phyloP scores from a whole-genome alignment of 2,888 invertebrate genomes.

The Yponomeuta plumbellus region DNA sequence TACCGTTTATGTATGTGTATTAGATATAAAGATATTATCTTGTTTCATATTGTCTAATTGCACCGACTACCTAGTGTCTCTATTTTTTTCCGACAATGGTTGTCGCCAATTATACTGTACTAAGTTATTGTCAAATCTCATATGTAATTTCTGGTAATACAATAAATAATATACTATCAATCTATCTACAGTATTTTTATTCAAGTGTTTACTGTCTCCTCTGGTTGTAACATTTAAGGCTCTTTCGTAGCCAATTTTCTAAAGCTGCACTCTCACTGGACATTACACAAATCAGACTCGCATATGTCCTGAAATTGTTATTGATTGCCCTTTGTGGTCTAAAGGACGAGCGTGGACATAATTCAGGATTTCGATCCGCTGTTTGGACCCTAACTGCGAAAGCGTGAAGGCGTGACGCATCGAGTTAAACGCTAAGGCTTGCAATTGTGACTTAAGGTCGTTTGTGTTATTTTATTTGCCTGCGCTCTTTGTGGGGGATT shows the following conservation, averaged over 20 bases:
- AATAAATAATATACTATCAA: no score
- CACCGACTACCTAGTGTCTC: no score
- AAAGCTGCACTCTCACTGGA: background rate
- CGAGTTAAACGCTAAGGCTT: conserved; percentile 24
- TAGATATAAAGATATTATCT: no score
- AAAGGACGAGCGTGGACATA: conserved; percentile 34
- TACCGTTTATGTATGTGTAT: no score
- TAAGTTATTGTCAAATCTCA: no score
- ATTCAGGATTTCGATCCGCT: conserved; percentile 60
- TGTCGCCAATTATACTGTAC: no score
- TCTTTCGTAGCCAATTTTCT: background rate
- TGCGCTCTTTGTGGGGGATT: background rate
- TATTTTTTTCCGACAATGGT: no score
- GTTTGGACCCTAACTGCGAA: conserved; percentile 45
- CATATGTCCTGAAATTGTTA: conserved; percentile 60
- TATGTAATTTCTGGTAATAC: no score
- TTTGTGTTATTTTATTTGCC: background rate
- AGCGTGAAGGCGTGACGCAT: conserved; percentile 38
- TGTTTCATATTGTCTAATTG: no score
- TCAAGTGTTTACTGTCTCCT: no score
- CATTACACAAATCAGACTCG: conserved; percentile 46
- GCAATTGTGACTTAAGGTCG: conserved; percentile 14
- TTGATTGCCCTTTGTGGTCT: conserved; percentile 62
- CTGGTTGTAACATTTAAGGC: background rate
- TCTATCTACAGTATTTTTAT: no score